These are phyloP conservation scores for Ranitomeya variabilis DNA, from an alignment of 2,113 vertebrate species.

Conservation along the genomic window DNA sequence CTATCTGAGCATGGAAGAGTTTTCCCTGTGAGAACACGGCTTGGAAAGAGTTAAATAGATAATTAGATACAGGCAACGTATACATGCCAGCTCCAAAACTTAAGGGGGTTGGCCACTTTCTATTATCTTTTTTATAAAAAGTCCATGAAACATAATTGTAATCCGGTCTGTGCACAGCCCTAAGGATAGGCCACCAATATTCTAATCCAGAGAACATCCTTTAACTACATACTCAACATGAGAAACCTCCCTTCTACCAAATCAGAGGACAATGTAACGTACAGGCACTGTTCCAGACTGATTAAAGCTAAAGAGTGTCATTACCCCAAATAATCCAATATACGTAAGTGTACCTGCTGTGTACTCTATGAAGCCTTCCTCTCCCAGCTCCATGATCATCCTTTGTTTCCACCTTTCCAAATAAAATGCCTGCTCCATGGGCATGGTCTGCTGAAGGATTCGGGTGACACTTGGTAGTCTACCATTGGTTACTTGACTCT, in stretches of 20 bases:
- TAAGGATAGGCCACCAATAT: too few species aligned
- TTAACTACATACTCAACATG: background rate
- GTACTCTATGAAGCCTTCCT: slow-evolving; percentile 88
- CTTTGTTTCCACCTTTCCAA: slow-evolving; percentile 89
- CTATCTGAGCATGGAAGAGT: slow-evolving; percentile 83
- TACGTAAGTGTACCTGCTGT: slow-evolving; percentile 74
- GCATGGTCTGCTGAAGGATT: slow-evolving; percentile 88
- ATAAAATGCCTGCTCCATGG: slow-evolving; percentile 80
- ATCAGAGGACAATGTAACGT: background rate
- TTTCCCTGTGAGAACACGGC: slow-evolving; percentile 87
- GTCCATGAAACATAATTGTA: too few species aligned
- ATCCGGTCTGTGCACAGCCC: too few species aligned
- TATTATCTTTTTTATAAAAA: too few species aligned
- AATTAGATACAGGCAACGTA: background rate
- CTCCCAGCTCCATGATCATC: slow-evolving; percentile 86
- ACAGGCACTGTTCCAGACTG: background rate
- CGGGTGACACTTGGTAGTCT: slow-evolving; percentile 83
- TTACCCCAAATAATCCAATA: background rate
- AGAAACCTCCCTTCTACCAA: background rate
- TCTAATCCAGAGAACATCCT: too few species aligned
- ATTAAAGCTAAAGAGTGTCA: background rate
- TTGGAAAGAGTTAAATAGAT: slow-evolving; percentile 62
- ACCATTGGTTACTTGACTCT: slow-evolving; percentile 39
- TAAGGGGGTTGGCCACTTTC: too few species aligned
- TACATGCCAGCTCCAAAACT: background rate